Evolutionary conservation across 2,888 invertebrate species (phyloP).

Genomic region (Pegoplata infirma): DNA sequence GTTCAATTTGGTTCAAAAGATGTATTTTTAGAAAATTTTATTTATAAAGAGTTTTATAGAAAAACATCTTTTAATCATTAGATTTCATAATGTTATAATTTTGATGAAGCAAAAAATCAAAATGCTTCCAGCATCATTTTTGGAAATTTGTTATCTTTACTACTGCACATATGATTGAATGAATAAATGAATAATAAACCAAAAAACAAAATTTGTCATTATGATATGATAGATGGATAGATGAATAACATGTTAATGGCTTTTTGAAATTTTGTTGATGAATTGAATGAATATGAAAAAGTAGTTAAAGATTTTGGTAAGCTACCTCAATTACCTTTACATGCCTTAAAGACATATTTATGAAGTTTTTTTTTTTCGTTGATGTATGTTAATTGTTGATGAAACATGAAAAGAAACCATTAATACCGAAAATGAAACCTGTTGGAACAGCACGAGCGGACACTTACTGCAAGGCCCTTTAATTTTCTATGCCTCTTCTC

Average conservation of each 20-base stretch:
- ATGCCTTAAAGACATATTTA: neutral
- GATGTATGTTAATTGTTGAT: slow-evolving; percentile 3
- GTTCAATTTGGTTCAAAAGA: neutral
- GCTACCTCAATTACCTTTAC: slow-evolving; percentile 34
- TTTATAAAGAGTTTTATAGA: too few relatives aligned
- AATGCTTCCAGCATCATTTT: too few relatives aligned
- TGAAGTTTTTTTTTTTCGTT: neutral
- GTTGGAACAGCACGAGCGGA: slow-evolving; percentile 13
- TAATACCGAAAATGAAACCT: neutral
- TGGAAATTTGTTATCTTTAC: too few relatives aligned
- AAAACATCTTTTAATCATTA: too few relatives aligned
- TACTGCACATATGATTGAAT: too few relatives aligned
- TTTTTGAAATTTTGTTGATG: too few relatives aligned
- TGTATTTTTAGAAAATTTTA: neutral
- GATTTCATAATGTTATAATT: too few relatives aligned
- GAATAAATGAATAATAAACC: neutral
- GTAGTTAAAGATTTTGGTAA: neutral
- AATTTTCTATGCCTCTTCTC: neutral
- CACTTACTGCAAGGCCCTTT: slow-evolving; percentile 13
- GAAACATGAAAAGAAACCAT: slow-evolving; percentile 20
- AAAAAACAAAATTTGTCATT: slow-evolving; percentile 11
- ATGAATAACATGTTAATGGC: neutral
- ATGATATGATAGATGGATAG: neutral
- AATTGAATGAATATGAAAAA: neutral
- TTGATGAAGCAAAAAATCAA: neutral